phyloP scores from a whole-genome alignment of 2,113 vertebrate species.

The Petrocephalus zakoni region DNA sequence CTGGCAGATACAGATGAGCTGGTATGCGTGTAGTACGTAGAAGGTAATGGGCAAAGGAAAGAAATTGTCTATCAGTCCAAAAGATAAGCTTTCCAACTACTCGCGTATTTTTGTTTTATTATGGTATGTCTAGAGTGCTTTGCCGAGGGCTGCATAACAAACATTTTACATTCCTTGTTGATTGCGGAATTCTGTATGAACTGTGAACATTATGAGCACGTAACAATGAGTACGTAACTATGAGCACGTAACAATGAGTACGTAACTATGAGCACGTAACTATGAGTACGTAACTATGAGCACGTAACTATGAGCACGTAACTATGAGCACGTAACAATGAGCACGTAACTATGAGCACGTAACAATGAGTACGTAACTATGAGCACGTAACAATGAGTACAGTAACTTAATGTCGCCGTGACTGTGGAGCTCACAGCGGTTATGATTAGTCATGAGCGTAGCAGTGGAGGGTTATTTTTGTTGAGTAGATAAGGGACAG shows the following conservation, averaged over 20 bases:
- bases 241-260: slow-evolving; percentile 15
- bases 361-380: too few relatives aligned
- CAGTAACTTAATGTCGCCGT: not conserved
- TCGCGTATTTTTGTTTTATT: slow-evolving; percentile 30
- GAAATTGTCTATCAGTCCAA: slow-evolving; percentile 16
- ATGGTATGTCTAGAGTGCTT: slow-evolving; percentile 28
- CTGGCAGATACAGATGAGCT: not conserved
- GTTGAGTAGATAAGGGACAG: not conserved
- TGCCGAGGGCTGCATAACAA: slow-evolving; percentile 24
- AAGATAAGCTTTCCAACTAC: slow-evolving; percentile 23
- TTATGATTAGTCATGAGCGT: not conserved
- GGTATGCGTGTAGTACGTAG: slow-evolving; percentile 2
- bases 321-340: too few relatives aligned
- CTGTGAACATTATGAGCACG: not conserved
- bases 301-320: too few relatives aligned
- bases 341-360: too few relatives aligned
- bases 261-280: too few relatives aligned
- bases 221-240: not conserved
- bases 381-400: slow-evolving; percentile 3
- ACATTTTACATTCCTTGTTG: slow-evolving; percentile 27
- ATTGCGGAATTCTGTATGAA: slow-evolving; percentile 29
- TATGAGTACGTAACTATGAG: too few relatives aligned
- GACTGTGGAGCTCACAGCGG: not conserved
- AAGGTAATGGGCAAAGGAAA: not conserved
- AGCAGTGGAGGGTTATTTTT: not conserved